phyloP scores from a whole-genome alignment of 2,797 vertebrate genomes.

The Sebastes alutus region DNA sequence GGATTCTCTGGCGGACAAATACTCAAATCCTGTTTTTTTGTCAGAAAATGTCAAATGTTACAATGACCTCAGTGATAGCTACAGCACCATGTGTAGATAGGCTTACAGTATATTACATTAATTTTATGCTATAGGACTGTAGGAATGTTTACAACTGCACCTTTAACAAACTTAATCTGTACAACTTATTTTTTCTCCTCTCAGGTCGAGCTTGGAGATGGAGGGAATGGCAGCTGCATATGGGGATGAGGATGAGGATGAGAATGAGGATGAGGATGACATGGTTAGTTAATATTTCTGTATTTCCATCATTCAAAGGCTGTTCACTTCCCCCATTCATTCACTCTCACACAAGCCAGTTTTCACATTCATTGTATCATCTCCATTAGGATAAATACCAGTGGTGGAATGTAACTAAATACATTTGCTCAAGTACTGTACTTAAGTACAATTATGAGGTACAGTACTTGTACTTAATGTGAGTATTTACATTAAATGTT shows the following conservation, averaged over 20 bases:
- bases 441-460: too few species aligned
- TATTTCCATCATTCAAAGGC: background rate
- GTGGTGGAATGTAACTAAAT: too few species aligned
- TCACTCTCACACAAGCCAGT: background rate
- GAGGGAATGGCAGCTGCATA: background rate
- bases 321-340: background rate
- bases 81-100: background rate
- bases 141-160: background rate
- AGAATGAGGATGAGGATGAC: background rate
- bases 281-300: slow-evolving; percentile 49
- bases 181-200: background rate
- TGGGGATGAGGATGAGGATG: background rate
- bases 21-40: background rate
- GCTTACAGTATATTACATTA: background rate
- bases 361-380: background rate
- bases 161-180: background rate
- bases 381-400: background rate
- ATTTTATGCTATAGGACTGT: background rate
- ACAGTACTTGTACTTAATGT: too few species aligned
- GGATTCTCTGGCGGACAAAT: background rate
- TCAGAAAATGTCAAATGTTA: background rate
- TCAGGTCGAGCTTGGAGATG: slow-evolving; percentile 50
- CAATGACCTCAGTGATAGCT: background rate
- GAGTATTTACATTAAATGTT: too few species aligned
- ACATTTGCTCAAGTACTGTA: too few species aligned